Evolutionary conservation across 1,140 invertebrate genomes (phyloP), one percentile per base, ranked within the genome.

Genomic region (Coptotermes formosanus): DNA sequence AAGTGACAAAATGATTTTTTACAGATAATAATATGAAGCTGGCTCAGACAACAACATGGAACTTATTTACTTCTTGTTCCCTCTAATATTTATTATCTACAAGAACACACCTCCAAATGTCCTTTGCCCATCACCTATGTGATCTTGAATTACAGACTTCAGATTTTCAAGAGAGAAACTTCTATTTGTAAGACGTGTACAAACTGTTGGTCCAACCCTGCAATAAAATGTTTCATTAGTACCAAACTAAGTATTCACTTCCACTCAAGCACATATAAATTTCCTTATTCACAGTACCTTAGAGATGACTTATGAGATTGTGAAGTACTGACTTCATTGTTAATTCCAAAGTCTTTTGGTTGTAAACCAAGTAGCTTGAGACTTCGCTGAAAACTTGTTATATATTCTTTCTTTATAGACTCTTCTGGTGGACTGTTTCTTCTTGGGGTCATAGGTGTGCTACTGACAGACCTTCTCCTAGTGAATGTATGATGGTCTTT

Each of bases 161-260:
- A 75, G n/a, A 75, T 75, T 75, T 75, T 75, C 64, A 30, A 75
- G 25, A 30, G 64, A 75, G n/a, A 30, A 75, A 75, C 64, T 75
- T n/a, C 64, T 25, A 11, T 75, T 75, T 75, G 64, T 75, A 30
- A 75, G 25, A 30, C 64, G 64, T 30, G 64, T 75, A 30, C n/a
- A 25, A 75, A 75, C 30, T 30, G 64, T 75, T n/a, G 64, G 64
- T 75, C 64, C 64, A 2, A 75, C 64, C 25, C 64, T 75, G 64
- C 7, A 30, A 75, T 25, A 30, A 75, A 16, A 30, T 55, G 52
- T 55, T 55, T 55, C 52, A 21, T 55, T 55, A 21, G 14, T 55
- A 55, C 19, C 4, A 21, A 55, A 16, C 2, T 55, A 55, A 55
- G 19, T 55, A 55, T 55, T 0, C 19, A 55, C 52, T 55, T 55